Percentiles rank a stretch among this genome's conserved stretches.
These are phyloP conservation scores for Eupithecia centaureata DNA, from an alignment of 2,888 invertebrate genomes.

Conservation along the genomic window DNA sequence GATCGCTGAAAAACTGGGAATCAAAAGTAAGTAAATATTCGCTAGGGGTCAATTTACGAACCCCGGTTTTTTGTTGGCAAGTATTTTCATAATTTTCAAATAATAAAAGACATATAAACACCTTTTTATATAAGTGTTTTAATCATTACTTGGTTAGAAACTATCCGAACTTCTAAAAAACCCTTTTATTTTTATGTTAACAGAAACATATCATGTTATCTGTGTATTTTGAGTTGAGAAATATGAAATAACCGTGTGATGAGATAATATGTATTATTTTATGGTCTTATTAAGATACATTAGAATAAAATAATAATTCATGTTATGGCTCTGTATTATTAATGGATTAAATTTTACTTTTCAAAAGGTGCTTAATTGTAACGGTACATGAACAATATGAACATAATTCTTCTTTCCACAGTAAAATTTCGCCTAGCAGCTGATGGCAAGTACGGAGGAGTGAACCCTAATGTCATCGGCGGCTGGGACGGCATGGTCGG, in stretches of 20 bases:
- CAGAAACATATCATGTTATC: not conserved
- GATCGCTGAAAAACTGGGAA: conserved; percentile 90
- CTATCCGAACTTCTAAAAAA: too few species aligned
- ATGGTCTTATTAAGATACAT: too few species aligned
- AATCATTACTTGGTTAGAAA: too few species aligned
- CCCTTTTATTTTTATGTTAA: not conserved
- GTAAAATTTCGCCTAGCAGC: conserved; percentile 93
- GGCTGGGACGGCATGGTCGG: conserved; percentile 98
- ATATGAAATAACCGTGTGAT: too few species aligned
- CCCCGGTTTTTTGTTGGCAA: not conserved
- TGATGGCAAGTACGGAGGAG: conserved; percentile 94
- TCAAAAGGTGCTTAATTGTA: not conserved
- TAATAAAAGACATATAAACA: not conserved
- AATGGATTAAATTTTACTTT: too few species aligned
- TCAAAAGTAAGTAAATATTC: conserved; percentile 88
- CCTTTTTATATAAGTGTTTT: not conserved
- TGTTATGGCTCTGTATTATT: too few species aligned
- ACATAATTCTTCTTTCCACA: conserved; percentile 64
- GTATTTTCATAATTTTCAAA: not conserved
- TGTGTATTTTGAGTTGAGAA: not conserved
- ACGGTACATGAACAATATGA: not conserved
- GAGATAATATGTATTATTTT: too few species aligned
- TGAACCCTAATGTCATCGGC: conserved; percentile 89
- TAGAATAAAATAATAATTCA: too few species aligned
- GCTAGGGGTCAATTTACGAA: not conserved